phyloP scores from a whole-genome alignment of 2,797 vertebrate genomes.

The Dallia pectoralis region DNA sequence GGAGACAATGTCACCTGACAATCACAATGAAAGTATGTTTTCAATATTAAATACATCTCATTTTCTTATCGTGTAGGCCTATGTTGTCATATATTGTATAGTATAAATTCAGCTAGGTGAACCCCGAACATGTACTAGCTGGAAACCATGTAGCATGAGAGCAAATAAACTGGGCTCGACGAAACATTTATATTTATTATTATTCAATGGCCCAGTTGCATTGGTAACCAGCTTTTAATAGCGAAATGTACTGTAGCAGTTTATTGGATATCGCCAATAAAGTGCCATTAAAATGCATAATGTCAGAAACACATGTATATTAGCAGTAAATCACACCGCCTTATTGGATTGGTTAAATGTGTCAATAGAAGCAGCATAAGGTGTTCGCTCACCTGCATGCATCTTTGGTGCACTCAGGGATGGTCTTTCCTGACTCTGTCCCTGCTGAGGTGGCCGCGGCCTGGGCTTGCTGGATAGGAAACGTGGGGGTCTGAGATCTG shows the following conservation, averaged over 20 bases:
- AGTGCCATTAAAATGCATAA: no score
- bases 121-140: no score
- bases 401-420: constrained; percentile 24
- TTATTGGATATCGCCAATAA: no score
- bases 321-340: no score
- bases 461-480: constrained; percentile 40
- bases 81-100: neutral
- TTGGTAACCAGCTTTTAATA: no score
- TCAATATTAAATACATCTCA: constrained; percentile 35
- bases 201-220: no score
- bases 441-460: constrained; percentile 36
- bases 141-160: neutral
- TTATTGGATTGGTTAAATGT: no score
- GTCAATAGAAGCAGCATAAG: no score
- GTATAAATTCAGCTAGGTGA: neutral
- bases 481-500: constrained; percentile 41
- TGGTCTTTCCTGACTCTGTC: constrained; percentile 18
- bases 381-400: constrained; percentile 51
- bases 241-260: no score
- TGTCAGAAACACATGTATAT: no score
- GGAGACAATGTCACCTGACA: constrained; percentile 21
- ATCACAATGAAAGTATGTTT: constrained; percentile 2
- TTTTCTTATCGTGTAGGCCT: neutral
- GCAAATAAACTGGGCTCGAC: no score
- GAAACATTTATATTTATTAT: no score